Evolutionary conservation across 2,797 vertebrate species (phyloP), one percentile per base, ranked within the genome.

Genomic region (Alcedo atthis): DNA sequence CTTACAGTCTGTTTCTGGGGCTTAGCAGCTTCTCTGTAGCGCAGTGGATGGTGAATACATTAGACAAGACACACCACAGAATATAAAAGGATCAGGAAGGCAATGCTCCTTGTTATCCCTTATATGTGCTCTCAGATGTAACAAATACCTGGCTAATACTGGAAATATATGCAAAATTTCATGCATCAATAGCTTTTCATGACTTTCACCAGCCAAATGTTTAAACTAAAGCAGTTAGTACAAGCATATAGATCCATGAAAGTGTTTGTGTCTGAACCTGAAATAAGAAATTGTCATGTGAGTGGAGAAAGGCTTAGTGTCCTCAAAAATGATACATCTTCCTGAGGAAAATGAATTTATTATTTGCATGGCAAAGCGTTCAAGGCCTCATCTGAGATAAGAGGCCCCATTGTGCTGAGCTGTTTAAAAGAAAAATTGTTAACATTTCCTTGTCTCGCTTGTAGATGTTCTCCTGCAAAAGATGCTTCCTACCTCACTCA

Each of bases 21-120:
- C 89, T 87, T 80, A 88, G 73, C 74, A 90, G 19, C 48, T 91
- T 95, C 80, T 96, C 89, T 90, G 58, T 19, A 49, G 68, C 87
- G 42, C 51, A 63, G 33, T 74, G 69, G 61, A 81, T 80, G 61
- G 12, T 90, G 66, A 86, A 91, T 90, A 96, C 88, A 94, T 86
- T 91, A 92, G 86, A 67, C 24, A 49, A 83, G 89, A 84, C 35
- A 85, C 82, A 94, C 28, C n/a, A 81, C 24, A 58, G 71, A 95
- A 78, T 87, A 86, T 57, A 75, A 94, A 96, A 85, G 25, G 43
- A 89, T 87, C n/a, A 90, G 37, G 90, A 82, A 64, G 12, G 26
- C 37, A 87, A 67, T 46, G 53, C n/a, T 93, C 42, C 81, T 90
- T 43, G 45, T 91, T 95, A 92, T 35, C 45, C 33, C 16, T 37